Evolutionary conservation across 2,113 vertebrate species (phyloP).

Genomic region (Mohoua ochrocephala): DNA sequence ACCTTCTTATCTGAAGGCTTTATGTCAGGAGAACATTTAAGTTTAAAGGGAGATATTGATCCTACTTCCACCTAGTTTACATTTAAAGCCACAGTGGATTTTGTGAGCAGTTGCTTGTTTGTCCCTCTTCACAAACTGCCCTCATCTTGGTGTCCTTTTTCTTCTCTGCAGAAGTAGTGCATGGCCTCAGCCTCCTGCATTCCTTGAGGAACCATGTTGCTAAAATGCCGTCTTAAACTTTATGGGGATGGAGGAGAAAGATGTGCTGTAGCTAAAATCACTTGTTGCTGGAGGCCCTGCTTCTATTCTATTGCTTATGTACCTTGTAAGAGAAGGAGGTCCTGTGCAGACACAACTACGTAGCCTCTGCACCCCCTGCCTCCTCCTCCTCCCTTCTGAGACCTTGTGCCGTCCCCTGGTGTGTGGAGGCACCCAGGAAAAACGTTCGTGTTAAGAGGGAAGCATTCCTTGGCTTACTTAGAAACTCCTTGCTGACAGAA

Average conservation of each 20-base stretch:
- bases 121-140: not conserved
- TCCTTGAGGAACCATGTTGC: rapidly evolving
- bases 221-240: not conserved
- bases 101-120: not conserved
- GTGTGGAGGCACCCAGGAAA: not conserved
- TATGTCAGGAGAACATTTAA: not conserved
- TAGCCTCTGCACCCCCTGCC: rapidly evolving
- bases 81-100: not conserved
- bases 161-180: not conserved
- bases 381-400: not conserved
- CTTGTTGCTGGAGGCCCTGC: not conserved
- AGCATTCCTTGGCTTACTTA: not conserved
- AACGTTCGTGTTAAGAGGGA: rapidly evolving
- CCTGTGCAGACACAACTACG: not conserved
- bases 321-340: not conserved
- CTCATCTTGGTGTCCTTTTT: not conserved
- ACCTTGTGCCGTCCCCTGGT: not conserved
- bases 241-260: not conserved
- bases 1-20: not conserved
- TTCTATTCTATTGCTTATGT: not conserved
- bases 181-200: not conserved
- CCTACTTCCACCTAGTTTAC: not conserved
- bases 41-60: not conserved
- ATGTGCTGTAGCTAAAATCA: not conserved
- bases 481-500: not conserved